Conservation (phyloP, 2,113 vertebrate genomes). For the Tachycineta bicolor region DNA sequence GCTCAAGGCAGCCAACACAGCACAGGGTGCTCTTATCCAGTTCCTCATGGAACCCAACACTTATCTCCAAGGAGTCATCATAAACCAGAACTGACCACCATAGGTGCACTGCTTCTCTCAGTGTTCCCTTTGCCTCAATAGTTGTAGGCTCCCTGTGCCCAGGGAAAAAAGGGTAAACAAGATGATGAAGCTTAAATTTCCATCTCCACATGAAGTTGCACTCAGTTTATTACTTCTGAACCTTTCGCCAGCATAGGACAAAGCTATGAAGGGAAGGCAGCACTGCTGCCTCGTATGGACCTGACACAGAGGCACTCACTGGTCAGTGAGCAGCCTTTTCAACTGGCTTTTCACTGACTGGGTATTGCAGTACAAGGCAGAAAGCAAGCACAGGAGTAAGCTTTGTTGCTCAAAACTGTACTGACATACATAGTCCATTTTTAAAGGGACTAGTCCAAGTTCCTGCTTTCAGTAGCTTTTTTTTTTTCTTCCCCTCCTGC, state of each 20-base stretch:
- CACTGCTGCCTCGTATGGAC: not conserved
- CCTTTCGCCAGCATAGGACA: not conserved
- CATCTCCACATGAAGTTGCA: not conserved
- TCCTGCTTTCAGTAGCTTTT: constrained; percentile 39
- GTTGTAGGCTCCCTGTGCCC: not conserved
- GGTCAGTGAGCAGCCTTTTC: not conserved
- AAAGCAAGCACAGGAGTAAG: constrained; percentile 11
- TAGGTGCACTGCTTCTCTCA: not conserved
- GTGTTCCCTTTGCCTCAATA: not conserved
- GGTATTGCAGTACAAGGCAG: constrained; percentile 55
- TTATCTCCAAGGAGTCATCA: not conserved
- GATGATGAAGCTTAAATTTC: not conserved
- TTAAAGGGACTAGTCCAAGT: constrained; percentile 16
- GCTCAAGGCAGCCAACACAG: not conserved
- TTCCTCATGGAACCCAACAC: accelerated
- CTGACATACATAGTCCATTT: constrained; percentile 32
- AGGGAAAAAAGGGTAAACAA: not conserved
- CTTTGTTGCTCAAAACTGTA: constrained; percentile 49
- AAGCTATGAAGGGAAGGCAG: not conserved
- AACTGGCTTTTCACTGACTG: constrained; percentile 23
- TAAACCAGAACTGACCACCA: not conserved
- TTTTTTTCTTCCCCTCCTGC: not conserved
- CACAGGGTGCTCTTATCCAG: not conserved
- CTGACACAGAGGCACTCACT: constrained; percentile 6
- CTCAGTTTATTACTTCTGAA: not conserved